These are phyloP conservation scores for Camarhynchus parvulus DNA, from an alignment of 2,113 vertebrate genomes.

Conservation along the genomic window DNA sequence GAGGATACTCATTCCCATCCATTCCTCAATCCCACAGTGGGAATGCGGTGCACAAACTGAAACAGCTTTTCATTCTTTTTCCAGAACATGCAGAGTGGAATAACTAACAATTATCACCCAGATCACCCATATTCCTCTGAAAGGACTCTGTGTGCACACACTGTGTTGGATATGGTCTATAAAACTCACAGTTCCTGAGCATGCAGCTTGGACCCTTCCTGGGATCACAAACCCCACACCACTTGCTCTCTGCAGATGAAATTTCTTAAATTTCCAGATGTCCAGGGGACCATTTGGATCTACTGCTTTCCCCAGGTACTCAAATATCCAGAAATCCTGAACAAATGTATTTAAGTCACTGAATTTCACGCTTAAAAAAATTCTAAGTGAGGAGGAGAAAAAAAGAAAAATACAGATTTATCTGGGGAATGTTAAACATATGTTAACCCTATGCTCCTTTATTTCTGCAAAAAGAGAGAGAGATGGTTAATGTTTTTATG, in stretches of 20 bases:
- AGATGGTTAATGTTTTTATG: neutral
- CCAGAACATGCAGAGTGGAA: neutral
- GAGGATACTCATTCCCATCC: neutral
- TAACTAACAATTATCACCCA: neutral
- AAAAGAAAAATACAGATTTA: neutral
- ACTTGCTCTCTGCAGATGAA: neutral
- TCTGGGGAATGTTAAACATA: neutral
- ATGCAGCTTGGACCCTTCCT: neutral
- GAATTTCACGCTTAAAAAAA: neutral
- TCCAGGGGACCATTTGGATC: neutral
- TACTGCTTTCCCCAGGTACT: neutral
- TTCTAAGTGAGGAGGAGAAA: neutral
- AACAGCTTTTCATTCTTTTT: neutral
- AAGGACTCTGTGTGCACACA: neutral
- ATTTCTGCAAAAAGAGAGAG: neutral
- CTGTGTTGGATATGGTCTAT: rapidly evolving
- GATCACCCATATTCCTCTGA: rapidly evolving
- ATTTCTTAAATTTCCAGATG: neutral
- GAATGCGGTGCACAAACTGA: neutral
- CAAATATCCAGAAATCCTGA: neutral
- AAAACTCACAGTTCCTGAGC: neutral
- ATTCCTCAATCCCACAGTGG: neutral
- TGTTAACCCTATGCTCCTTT: neutral
- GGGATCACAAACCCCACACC: neutral
- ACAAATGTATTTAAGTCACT: neutral